These are phyloP conservation scores for Origma solitaria DNA, from an alignment of 2,113 vertebrate species.

Conservation along the genomic window DNA sequence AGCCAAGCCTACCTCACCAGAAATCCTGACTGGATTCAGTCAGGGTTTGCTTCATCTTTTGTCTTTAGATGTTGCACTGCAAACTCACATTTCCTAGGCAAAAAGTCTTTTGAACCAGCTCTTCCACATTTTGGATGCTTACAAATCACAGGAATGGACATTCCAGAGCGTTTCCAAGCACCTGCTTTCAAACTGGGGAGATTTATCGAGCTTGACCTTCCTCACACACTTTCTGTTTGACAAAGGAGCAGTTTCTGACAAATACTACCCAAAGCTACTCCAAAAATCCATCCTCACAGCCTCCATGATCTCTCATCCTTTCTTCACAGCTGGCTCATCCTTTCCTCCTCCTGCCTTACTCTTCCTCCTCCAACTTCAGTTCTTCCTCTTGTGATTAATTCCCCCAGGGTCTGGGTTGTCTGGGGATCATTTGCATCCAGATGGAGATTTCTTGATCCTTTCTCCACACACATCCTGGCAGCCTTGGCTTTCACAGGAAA, in stretches of 20 bases:
- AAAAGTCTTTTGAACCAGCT: background rate
- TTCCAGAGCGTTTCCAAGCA: background rate
- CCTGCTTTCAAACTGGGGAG: constrained; percentile 6
- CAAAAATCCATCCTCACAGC: background rate
- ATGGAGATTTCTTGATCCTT: background rate
- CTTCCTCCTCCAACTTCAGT: background rate
- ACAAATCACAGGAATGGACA: background rate
- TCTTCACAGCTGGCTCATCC: background rate
- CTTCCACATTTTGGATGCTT: background rate
- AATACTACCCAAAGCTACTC: background rate
- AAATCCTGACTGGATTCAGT: background rate
- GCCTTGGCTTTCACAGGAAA: background rate
- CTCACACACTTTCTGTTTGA: background rate
- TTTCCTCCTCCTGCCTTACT: background rate
- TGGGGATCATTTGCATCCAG: background rate
- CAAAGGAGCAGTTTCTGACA: background rate
- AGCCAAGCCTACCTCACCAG: background rate
- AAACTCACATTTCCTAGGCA: background rate
- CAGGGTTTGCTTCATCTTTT: background rate
- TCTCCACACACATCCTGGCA: background rate
- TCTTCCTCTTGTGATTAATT: background rate
- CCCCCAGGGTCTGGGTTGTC: background rate
- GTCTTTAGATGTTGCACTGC: background rate
- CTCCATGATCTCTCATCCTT: background rate
- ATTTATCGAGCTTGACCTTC: background rate